Percentiles rank a stretch among this genome's conserved stretches.
Evolutionary conservation across 2,113 vertebrate genomes (phyloP).

Genomic region (Campylorhamphus procurvoides): DNA sequence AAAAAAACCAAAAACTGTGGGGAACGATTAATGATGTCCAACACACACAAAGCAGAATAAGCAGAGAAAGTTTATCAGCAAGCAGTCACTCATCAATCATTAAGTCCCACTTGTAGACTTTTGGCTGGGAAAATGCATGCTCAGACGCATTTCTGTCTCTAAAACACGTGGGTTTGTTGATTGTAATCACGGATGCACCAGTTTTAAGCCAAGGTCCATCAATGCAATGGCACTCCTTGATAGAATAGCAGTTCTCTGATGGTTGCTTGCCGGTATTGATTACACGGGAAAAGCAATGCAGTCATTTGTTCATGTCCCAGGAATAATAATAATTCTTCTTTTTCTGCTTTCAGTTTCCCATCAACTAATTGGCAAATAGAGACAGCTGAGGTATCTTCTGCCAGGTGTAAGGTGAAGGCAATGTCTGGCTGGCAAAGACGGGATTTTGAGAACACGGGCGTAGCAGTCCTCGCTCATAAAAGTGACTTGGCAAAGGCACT

Average conservation of each 20-base stretch:
- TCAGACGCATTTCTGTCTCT: slow-evolving; percentile 71
- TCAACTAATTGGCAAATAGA: slow-evolving; percentile 68
- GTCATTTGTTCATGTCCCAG: slow-evolving; percentile 67
- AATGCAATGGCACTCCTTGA: slow-evolving; percentile 74
- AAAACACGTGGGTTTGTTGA: slow-evolving; percentile 39
- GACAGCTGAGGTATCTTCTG: slow-evolving; percentile 74
- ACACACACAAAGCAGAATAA: slow-evolving; percentile 65
- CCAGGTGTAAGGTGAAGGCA: slow-evolving; percentile 63
- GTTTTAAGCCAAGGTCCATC: slow-evolving; percentile 73
- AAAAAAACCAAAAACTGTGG: background rate
- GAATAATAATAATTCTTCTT: slow-evolving; percentile 35
- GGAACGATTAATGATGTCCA: slow-evolving; percentile 51
- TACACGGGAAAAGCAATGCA: slow-evolving; percentile 43
- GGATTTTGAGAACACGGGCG: slow-evolving; percentile 25
- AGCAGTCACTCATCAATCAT: slow-evolving; percentile 82
- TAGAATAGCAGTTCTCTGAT: slow-evolving; percentile 31
- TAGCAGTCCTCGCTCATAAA: slow-evolving; percentile 65
- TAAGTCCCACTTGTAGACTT: slow-evolving; percentile 76
- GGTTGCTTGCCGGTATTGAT: slow-evolving; percentile 60
- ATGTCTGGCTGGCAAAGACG: slow-evolving; percentile 62
- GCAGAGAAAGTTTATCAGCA: slow-evolving; percentile 69
- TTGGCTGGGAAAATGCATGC: slow-evolving; percentile 74
- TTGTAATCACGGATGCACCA: slow-evolving; percentile 46
- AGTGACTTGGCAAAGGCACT: slow-evolving; percentile 85
- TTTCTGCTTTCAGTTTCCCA: slow-evolving; percentile 63